Base-by-base conservation (phyloP, 1,140 invertebrate genomes). In the Pristionchus pacificus region DNA sequence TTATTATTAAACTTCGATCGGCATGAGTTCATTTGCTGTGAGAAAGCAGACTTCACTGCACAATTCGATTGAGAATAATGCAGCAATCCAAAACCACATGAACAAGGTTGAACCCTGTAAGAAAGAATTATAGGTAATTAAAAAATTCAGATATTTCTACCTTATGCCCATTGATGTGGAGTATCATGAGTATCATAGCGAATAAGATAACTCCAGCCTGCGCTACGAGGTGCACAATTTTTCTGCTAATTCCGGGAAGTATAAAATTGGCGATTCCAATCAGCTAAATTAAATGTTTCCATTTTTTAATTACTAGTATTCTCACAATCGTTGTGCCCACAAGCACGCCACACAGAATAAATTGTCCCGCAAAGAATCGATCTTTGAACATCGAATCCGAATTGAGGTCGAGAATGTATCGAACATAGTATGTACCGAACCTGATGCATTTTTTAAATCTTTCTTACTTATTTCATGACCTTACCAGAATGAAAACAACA, bases 401-500 rank as follows among this genome's bases (percentile, higher is more conserved):
- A 49, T 49, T 49, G 38, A 49, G 38, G 19, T 49, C 38, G 19
- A 49, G 38, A 19, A 19, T 10, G 19, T 49, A 49, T 10, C 6
- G 6, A 49, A 19, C 6, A 19, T 49, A 49, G 38, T 10, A 49
- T 49, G 38, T 49, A 10, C 6, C 38, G 38, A 49, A 49, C 38
- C 38, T 49, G 38, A 10, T 49, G n/a, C n/a, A n/a, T n/a, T n/a
- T n/a, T n/a, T n/a, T n/a, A n/a, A n/a, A n/a, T n/a, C n/a, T n/a
- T n/a, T n/a, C n/a, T n/a, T n/a, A n/a, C n/a, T n/a, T n/a, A n/a
- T n/a, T n/a, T n/a, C n/a, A n/a, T n/a, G 29, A 14, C 13, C 10
- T 60, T n/a, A 63, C 61, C 25, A 63, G 30, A 63, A 60, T 60
- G 3, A 2, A 2, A 28, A 60, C n/a, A 24, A 60, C n/a, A 49